phyloP scores from a whole-genome alignment of 2,113 vertebrate species.

The Indicator maculatus region DNA sequence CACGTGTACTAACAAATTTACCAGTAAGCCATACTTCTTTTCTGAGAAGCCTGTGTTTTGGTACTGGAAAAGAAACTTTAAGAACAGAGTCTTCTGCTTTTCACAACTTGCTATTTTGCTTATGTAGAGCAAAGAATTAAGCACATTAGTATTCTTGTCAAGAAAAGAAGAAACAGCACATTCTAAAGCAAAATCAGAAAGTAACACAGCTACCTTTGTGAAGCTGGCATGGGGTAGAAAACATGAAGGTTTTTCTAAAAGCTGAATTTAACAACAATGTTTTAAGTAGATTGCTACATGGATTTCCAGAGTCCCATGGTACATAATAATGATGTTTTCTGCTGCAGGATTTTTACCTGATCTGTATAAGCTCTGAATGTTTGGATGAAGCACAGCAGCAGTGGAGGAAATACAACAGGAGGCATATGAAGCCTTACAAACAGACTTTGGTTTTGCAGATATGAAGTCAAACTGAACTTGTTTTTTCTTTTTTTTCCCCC shows the following conservation, averaged over 20 bases:
- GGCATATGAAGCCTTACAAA: not conserved
- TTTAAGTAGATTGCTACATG: conserved; percentile 20
- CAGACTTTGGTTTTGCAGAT: not conserved
- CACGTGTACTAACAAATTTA: not conserved
- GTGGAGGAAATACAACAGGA: not conserved
- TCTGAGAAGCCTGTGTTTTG: not conserved
- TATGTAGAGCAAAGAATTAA: not conserved
- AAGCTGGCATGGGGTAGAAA: not conserved
- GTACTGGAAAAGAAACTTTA: not conserved
- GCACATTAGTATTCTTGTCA: not conserved
- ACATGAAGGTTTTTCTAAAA: conserved; percentile 26
- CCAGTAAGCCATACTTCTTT: not conserved
- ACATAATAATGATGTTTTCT: conserved; percentile 17
- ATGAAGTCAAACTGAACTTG: not conserved
- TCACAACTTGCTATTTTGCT: not conserved
- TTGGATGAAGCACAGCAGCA: conserved; percentile 8
- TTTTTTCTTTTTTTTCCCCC: too few relatives aligned
- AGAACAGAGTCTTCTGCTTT: not conserved
- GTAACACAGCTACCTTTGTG: not conserved
- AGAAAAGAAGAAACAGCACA: conserved; percentile 4
- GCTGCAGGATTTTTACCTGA: not conserved
- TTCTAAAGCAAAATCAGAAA: conserved; percentile 1
- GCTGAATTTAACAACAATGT: not conserved
- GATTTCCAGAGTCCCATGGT: not conserved
- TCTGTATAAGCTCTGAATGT: not conserved